Conservation (phyloP, 2,797 vertebrate genomes). For the Myotis pilosus region DNA sequence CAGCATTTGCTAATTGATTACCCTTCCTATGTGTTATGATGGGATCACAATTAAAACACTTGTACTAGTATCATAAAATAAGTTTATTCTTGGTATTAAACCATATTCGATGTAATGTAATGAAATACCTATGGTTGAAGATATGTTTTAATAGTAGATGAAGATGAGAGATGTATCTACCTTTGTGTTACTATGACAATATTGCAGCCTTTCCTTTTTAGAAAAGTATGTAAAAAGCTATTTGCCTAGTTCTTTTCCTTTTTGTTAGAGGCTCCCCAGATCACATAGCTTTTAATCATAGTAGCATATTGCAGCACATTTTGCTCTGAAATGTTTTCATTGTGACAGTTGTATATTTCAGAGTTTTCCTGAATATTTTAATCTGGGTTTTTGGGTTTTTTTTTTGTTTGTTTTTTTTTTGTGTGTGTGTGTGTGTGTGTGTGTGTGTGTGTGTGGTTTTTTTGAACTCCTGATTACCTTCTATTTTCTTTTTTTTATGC, state of each 20-base stretch:
- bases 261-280: conserved; percentile 18
- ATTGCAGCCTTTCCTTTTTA: conserved; percentile 16
- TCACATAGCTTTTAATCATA: conserved; percentile 58
- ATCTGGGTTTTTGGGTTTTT: neutral
- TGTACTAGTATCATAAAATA: neutral
- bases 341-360: conserved; percentile 51
- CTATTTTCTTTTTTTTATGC: neutral
- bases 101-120: conserved; percentile 11
- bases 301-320: conserved; percentile 55
- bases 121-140: conserved; percentile 15
- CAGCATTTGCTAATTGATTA: neutral
- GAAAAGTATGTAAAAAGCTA: conserved; percentile 7
- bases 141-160: neutral
- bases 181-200: conserved; percentile 26
- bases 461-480: neutral
- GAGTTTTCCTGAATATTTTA: conserved; percentile 13
- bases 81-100: conserved; percentile 39
- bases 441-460: no score
- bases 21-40: neutral
- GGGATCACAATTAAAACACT: neutral
- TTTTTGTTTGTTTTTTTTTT: neutral
- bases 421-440: no score
- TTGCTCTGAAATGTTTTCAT: conserved; percentile 44
- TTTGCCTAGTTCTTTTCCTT: conserved; percentile 37
- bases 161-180: neutral